Evolutionary conservation across 1,140 invertebrate genomes (phyloP), one percentile per base, ranked within the genome.

Genomic region (Drosophila sp.): DNA sequence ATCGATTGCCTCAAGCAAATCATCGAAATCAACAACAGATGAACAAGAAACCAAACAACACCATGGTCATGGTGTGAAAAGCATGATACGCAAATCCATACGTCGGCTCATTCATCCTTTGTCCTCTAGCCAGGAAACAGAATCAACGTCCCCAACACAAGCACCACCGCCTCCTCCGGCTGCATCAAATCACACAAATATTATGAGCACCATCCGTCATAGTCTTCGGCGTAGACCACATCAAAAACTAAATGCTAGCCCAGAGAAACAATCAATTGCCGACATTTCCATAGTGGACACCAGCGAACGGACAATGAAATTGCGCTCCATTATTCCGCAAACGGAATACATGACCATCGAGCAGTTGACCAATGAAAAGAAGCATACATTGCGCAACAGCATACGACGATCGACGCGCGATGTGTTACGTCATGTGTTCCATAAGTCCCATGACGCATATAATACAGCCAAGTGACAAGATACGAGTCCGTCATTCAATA

Each of bases 11-110:
- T 78, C 75, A 23, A 73, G 73, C 32, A 72, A 79, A 23, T 79
- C 79, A 1, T 25, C 69, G 50, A 80, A 91, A 11, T 64, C 66
- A 11, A 27, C 17, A 33, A 32, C 27, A 38, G 29, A 56, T 41
- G 11, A 57, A 6, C 27, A 60, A 25, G 27, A 41, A 6, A 70
- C 17, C 55, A 38, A 38, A 1, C 6, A 47, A 10, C 17, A 23
- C 1, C 23, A 50, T 50, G 60, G 66, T 0, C 79, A 75, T 4
- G 76, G 79, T 6, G 71, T 92, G 2, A 76, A 79, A 11, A 70
- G 75, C 33, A 81, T 91, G 54, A 90, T 92, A 66, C 79, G 91
- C 1, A 91, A 91, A 58, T 91, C 90, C 50, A 86, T 92, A 44
- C 71, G 91, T 4, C 77, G 80, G 6, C 70, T 92, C 0, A 91